phyloP scores from a whole-genome alignment of 1,140 invertebrate genomes.

The Bombus cullumanus region DNA sequence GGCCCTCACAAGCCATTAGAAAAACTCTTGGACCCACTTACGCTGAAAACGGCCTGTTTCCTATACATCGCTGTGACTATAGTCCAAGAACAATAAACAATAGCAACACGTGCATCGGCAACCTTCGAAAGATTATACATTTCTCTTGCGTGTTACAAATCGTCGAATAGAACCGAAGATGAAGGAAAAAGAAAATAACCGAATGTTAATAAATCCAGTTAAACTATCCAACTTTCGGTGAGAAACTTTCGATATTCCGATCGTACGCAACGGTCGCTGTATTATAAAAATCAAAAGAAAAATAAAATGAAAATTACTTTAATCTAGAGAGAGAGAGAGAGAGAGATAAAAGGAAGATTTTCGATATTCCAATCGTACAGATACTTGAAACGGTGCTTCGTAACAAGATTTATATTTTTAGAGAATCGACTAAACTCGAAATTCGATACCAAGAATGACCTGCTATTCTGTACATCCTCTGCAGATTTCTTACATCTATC shows the following conservation, averaged over 20 bases:
- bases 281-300: background rate
- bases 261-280: background rate
- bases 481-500: no score
- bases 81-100: slow-evolving; percentile 26
- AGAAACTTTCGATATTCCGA: background rate
- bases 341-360: background rate
- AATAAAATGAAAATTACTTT: background rate
- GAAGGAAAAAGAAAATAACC: fast-evolving
- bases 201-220: background rate
- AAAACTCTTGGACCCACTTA: slow-evolving; percentile 16
- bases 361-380: background rate
- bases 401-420: background rate
- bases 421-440: no score
- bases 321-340: background rate
- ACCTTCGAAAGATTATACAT: no score
- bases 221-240: background rate
- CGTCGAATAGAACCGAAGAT: background rate
- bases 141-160: background rate
- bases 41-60: slow-evolving; percentile 7
- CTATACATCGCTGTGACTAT: background rate
- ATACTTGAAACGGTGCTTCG: no score
- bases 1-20: slow-evolving; percentile 17
- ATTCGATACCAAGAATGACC: no score
- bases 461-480: no score
- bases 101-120: background rate